A percentile compares a stretch with the other conserved stretches of the same genome.
Conservation (phyloP, 1,140 invertebrate species). For the Lamellibrachia luymesi region DNA sequence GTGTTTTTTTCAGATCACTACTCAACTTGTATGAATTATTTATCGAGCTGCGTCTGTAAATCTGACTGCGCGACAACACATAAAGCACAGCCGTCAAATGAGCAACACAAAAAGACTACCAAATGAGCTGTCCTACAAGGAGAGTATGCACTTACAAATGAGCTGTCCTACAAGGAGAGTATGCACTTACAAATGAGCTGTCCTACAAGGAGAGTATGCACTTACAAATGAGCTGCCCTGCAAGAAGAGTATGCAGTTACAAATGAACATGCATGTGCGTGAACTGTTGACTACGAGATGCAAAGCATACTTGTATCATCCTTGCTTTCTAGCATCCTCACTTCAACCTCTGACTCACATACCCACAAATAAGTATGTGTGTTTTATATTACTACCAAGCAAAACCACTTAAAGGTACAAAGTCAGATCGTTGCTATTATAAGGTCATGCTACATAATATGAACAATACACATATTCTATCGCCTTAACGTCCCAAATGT, state of each 20-base stretch:
- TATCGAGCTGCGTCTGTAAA: neutral
- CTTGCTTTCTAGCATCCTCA: too few species aligned
- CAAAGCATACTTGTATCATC: too few species aligned
- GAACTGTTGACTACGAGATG: too few species aligned
- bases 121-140: neutral
- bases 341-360: neutral
- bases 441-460: too few species aligned
- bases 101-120: neutral
- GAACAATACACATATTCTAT: too few species aligned
- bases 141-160: neutral
- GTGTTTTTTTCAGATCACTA: slow-evolving; percentile 1
- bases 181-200: neutral
- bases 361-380: neutral
- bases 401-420: neutral
- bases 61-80: neutral
- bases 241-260: neutral
- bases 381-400: neutral
- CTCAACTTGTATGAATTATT: neutral
- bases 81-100: neutral
- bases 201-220: neutral
- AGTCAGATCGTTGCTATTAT: neutral
- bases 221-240: neutral
- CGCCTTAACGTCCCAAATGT: too few species aligned
- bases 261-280: too few species aligned
- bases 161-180: neutral